Conservation (phyloP, 2,888 invertebrate genomes). For the Pyrocoelia pectoralis region DNA sequence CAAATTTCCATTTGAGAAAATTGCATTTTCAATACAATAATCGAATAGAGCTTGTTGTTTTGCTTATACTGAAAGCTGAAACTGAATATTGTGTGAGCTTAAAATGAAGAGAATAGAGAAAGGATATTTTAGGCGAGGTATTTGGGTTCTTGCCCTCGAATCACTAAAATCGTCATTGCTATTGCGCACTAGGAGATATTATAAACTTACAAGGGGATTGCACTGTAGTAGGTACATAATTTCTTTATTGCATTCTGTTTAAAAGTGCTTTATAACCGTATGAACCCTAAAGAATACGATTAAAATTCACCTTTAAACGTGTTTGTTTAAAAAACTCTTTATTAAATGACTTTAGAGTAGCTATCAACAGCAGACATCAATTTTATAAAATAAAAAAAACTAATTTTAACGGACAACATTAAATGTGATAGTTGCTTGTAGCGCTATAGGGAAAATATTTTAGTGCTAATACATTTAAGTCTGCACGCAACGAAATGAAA, state of each 20-base stretch:
- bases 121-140: not conserved
- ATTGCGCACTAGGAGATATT: slow-evolving; percentile 1
- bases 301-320: too few relatives aligned
- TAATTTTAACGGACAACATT: not conserved
- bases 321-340: too few relatives aligned
- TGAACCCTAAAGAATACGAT: too few relatives aligned
- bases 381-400: not conserved
- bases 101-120: not conserved
- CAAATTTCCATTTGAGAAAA: not conserved
- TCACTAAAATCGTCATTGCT: not conserved
- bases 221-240: too few relatives aligned
- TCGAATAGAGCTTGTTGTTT: not conserved
- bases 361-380: not conserved
- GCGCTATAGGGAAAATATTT: slow-evolving; percentile 1
- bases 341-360: too few relatives aligned
- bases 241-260: too few relatives aligned
- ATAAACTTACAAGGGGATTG: not conserved
- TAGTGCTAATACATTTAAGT: not conserved
- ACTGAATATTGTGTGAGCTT: too few relatives aligned
- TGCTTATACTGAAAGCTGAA: too few relatives aligned
- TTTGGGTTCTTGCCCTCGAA: slow-evolving; percentile 5
- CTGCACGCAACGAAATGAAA: slow-evolving; percentile 3
- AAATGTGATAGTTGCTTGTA: not conserved
- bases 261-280: too few relatives aligned
- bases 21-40: not conserved